A percentile compares a stretch with the other conserved stretches of the same genome.
Conservation (phyloP, 2,888 invertebrate genomes). For the Stenolophus ochropezus region DNA sequence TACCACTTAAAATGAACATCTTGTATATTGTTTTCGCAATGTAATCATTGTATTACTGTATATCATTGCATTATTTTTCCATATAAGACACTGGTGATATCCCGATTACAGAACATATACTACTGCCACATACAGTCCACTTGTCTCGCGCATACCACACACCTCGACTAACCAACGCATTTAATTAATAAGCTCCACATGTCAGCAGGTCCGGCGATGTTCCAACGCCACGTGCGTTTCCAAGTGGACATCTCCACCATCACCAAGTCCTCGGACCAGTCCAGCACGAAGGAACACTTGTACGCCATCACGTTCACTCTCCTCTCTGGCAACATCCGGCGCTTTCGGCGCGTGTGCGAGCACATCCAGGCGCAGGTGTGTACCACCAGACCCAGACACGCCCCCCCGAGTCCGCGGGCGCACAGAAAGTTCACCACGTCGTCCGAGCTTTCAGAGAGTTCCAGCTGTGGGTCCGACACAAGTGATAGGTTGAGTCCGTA, state of each 20-base stretch:
- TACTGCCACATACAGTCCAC: too few relatives aligned
- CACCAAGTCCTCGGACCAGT: constrained; percentile 81
- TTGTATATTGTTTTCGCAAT: too few relatives aligned
- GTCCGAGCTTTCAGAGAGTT: constrained; percentile 80
- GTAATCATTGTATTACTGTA: too few relatives aligned
- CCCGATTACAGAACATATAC: too few relatives aligned
- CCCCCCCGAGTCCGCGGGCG: constrained; percentile 80
- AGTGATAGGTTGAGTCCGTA: constrained; percentile 78
- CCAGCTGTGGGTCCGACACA: constrained; percentile 82
- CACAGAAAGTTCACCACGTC: constrained; percentile 78
- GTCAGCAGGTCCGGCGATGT: constrained; percentile 33
- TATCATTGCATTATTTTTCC: too few relatives aligned
- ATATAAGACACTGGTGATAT: too few relatives aligned
- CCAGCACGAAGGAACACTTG: constrained; percentile 83
- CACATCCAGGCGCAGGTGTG: constrained; percentile 91
- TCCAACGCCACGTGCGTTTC: constrained; percentile 88
- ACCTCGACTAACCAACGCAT: too few relatives aligned
- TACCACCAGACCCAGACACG: constrained; percentile 76
- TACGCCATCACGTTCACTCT: constrained; percentile 97
- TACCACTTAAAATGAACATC: too few relatives aligned
- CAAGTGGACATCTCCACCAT: constrained; percentile 93
- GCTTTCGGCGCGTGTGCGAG: constrained; percentile 96
- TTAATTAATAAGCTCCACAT: not conserved
- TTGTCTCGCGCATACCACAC: too few relatives aligned
- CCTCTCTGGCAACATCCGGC: constrained; percentile 93